Percentiles rank a stretch among this genome's conserved stretches.
These are phyloP conservation scores for Zophobas atratus DNA, from an alignment of 1,140 invertebrate species.

Conservation along the genomic window DNA sequence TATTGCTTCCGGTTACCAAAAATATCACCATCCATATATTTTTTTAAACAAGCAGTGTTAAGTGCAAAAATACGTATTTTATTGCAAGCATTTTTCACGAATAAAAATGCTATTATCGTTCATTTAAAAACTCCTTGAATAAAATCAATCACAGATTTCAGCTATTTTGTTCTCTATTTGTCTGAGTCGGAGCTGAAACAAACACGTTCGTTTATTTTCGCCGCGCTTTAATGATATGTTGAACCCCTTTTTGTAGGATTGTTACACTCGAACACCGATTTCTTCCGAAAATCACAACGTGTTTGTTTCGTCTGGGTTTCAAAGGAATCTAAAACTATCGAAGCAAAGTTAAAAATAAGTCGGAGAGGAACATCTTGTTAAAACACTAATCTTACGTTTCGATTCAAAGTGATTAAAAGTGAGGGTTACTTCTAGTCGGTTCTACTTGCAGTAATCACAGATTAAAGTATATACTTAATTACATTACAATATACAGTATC, in stretches of 20 bases:
- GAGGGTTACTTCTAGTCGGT: constrained; percentile 37
- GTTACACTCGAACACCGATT: constrained; percentile 1
- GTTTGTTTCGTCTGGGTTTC: constrained; percentile 29
- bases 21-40: constrained; percentile 62
- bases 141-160: constrained; percentile 54
- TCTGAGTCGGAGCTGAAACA: constrained; percentile 21
- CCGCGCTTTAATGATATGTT: constrained; percentile 44
- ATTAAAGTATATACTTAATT: constrained; percentile 54
- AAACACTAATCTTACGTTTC: constrained; percentile 41
- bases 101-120: constrained; percentile 49
- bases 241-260: constrained; percentile 13
- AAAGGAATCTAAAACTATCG: constrained; percentile 39
- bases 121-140: constrained; percentile 41
- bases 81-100: constrained; percentile 58
- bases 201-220: constrained; percentile 32
- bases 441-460: constrained; percentile 57
- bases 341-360: constrained; percentile 35
- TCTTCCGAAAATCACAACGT: constrained; percentile 1
- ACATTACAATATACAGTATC: constrained; percentile 52
- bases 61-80: constrained; percentile 61
- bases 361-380: constrained; percentile 44
- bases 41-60: constrained; percentile 56
- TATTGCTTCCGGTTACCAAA: constrained; percentile 65
- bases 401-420: constrained; percentile 49
- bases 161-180: constrained; percentile 47